phyloP scores from a whole-genome alignment of 2,888 invertebrate genomes.

The Caenorhabditis zanzibari region DNA sequence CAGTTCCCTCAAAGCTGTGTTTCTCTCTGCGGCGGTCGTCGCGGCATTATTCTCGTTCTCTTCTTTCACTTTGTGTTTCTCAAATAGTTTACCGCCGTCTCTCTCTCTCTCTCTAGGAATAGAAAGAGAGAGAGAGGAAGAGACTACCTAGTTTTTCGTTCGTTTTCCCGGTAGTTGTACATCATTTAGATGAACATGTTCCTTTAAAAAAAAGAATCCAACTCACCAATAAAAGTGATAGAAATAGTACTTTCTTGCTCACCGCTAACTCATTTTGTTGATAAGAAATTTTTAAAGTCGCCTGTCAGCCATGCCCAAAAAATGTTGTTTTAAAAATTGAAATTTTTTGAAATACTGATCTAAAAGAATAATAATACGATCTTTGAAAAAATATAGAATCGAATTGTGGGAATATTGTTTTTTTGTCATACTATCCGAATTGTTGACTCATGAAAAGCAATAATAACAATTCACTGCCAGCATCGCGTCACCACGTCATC shows the following conservation, averaged over 20 bases:
- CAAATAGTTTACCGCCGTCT: constrained; percentile 41
- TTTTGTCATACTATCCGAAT: too few species aligned
- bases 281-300: too few species aligned
- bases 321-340: too few species aligned
- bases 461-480: not conserved
- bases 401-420: too few species aligned
- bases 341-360: too few species aligned
- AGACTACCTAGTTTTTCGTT: constrained; percentile 40
- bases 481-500: not conserved
- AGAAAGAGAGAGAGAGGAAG: constrained; percentile 20
- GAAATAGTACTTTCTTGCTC: not conserved
- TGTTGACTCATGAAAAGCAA: too few species aligned
- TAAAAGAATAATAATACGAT: too few species aligned
- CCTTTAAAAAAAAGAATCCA: not conserved
- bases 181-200: constrained; percentile 34
- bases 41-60: constrained; percentile 2
- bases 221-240: not conserved
- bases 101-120: constrained; percentile 29
- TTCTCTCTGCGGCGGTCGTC: constrained; percentile 35
- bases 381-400: too few species aligned
- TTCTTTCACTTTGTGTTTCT: constrained; percentile 44
- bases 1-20: constrained; percentile 44
- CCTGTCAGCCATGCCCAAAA: too few species aligned
- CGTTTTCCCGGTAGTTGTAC: constrained; percentile 26
- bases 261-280: constrained; percentile 1